Percentiles rank a stretch among this genome's conserved stretches.
phyloP scores from a whole-genome alignment of 30 jellyfish, hydroid and myxozoan genomes.

The Aurelia sp. region DNA sequence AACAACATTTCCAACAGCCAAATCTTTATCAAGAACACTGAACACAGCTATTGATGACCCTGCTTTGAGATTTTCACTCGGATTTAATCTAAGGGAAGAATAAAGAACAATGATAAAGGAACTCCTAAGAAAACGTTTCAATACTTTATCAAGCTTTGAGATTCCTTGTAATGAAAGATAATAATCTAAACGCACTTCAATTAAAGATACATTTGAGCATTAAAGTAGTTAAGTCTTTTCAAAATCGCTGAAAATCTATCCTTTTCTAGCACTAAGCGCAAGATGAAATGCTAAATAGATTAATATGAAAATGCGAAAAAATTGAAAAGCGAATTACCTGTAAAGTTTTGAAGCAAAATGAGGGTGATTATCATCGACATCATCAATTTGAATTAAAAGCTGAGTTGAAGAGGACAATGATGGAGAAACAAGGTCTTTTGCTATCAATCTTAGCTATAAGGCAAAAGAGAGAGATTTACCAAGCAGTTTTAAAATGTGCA shows the following conservation, averaged over 20 bases:
- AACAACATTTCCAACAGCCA: constrained; percentile 26
- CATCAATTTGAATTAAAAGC: constrained; percentile 11
- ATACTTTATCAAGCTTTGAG: no score
- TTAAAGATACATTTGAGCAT: not conserved
- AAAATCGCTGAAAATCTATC: no score
- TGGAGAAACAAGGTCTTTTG: constrained; percentile 28
- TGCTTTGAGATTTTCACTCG: constrained; percentile 36
- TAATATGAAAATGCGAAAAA: no score
- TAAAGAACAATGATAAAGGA: not conserved
- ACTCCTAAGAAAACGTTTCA: no score
- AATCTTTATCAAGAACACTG: constrained; percentile 34
- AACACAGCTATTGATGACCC: constrained; percentile 37
- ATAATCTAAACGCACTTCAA: no score
- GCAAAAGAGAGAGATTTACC: not conserved
- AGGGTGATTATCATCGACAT: constrained; percentile 67
- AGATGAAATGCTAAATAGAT: no score
- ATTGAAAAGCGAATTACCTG: constrained; percentile 18
- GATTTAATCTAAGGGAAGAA: constrained; percentile 18
- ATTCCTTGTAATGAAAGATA: no score
- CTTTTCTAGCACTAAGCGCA: no score
- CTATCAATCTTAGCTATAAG: constrained; percentile 35
- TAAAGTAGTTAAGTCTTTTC: not conserved
- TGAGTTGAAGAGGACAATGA: constrained; percentile 55
- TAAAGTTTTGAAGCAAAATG: constrained; percentile 28
- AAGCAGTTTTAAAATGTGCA: not conserved